Percentiles rank a stretch among this genome's conserved stretches.
Evolutionary conservation across 2,888 invertebrate species (phyloP).

Genomic region (Epistrophe grossulariae): DNA sequence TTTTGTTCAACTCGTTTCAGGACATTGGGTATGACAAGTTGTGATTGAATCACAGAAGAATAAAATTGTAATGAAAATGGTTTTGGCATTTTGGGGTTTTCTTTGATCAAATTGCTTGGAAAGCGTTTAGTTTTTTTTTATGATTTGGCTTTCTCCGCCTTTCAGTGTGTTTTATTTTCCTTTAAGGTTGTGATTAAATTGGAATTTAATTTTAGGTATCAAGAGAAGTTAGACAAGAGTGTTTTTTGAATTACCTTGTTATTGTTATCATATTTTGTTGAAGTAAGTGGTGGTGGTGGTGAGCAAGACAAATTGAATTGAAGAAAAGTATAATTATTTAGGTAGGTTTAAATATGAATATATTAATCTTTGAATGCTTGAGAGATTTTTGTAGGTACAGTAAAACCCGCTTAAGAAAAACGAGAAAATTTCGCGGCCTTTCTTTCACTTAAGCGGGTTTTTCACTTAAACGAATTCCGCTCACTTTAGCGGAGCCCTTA

Average conservation of each 20-base stretch:
- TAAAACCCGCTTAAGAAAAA: too few species aligned
- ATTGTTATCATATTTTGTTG: constrained; percentile 41
- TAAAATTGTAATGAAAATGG: constrained; percentile 45
- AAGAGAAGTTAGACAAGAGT: not conserved
- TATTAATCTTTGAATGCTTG: not conserved
- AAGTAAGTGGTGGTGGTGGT: too few species aligned
- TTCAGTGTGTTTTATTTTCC: not conserved
- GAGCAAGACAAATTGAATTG: not conserved
- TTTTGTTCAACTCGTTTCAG: constrained; percentile 49
- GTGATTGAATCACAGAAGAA: constrained; percentile 35
- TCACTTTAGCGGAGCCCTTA: too few species aligned
- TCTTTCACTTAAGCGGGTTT: too few species aligned
- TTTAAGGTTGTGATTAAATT: constrained; percentile 41
- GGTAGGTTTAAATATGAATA: not conserved
- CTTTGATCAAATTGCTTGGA: constrained; percentile 63
- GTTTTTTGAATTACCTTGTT: constrained; percentile 40
- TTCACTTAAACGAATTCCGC: too few species aligned
- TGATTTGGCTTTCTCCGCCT: not conserved
- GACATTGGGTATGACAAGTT: constrained; percentile 61
- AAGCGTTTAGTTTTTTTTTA: constrained; percentile 25
- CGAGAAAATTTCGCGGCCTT: too few species aligned
- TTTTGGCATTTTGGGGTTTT: constrained; percentile 41
- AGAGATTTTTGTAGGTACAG: not conserved
- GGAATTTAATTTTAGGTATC: constrained; percentile 46
- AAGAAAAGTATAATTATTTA: not conserved